Evolutionary conservation across 1,140 invertebrate species (phyloP), one percentile per base, ranked within the genome.

Genomic region (Globodera ellingtonae): DNA sequence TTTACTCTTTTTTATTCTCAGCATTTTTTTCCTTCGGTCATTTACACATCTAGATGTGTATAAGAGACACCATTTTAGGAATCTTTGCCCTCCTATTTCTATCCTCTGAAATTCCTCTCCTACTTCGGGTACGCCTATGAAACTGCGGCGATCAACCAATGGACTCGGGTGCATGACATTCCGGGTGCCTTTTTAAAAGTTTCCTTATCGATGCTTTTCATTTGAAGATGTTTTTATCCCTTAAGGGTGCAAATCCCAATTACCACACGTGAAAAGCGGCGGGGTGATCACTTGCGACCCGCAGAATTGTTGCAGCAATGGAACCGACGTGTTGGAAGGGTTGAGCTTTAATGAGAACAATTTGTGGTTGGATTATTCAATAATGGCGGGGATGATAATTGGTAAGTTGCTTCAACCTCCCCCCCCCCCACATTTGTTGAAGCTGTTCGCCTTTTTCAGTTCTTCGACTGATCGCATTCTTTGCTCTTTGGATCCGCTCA

Each of bases 41-140:
- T n/a, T n/a, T n/a, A n/a, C n/a, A n/a, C n/a, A n/a, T n/a, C n/a
- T n/a, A n/a, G n/a, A n/a, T n/a, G n/a, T n/a, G n/a, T n/a, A n/a
- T n/a, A n/a, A n/a, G n/a, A n/a, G n/a, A n/a, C n/a, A n/a, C n/a
- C n/a, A 3, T 35, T n/a, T 71, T 15, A 71, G 69, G 78, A 81
- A 9, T 95, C 95, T 0, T 93, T 97, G 35, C 96, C 95, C 0
- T 89, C 91, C 0, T 98, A 96, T 87, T 93, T 98, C 75, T 91
- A 93, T 74, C 97, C 95, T 95, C 90, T 98, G 76, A 94, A 94
- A 18, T 95, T 96, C 90, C 89, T 98, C 21, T 97, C 95, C 0
- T 98, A 96, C 95, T 97, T 98, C 90, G 93, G 93, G 71, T 98
- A 96, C 89, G 94, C 94, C 66, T 96, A 95, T 90, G 95, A 97